These are phyloP conservation scores for Aethina tumida DNA, from an alignment of 1,140 invertebrate genomes.

Conservation along the genomic window DNA sequence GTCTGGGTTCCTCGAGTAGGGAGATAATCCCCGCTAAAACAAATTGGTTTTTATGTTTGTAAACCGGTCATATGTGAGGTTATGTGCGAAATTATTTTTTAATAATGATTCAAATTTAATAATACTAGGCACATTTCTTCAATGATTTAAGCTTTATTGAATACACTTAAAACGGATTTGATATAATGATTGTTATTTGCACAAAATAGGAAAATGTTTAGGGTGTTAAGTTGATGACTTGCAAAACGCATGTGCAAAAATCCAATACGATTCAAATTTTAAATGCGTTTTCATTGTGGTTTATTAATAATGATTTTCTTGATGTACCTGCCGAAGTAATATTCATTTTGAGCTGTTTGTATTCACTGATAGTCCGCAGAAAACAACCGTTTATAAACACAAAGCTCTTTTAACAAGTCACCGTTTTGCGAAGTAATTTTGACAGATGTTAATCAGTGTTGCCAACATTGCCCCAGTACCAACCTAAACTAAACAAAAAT, in stretches of 20 bases:
- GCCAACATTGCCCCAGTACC: too few relatives aligned
- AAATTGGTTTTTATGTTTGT: conserved; percentile 4
- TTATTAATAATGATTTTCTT: too few relatives aligned
- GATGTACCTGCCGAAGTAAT: too few relatives aligned
- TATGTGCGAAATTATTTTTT: conserved; percentile 7
- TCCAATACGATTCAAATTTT: conserved; percentile 6
- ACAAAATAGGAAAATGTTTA: conserved; percentile 2
- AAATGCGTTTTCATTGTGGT: not conserved
- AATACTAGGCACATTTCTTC: not conserved
- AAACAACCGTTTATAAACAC: too few relatives aligned
- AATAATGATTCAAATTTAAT: conserved; percentile 3
- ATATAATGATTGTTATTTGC: conserved; percentile 1
- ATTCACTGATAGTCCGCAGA: too few relatives aligned
- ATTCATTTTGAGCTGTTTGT: too few relatives aligned
- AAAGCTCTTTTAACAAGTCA: too few relatives aligned
- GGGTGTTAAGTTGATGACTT: conserved; percentile 20
- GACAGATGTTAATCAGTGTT: too few relatives aligned
- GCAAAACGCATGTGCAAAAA: conserved; percentile 22
- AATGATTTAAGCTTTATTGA: not conserved
- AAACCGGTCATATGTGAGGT: conserved; percentile 10
- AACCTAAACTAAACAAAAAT: too few relatives aligned
- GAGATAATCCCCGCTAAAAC: conserved; percentile 83
- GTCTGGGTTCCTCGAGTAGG: conserved; percentile 86
- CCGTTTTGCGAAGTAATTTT: too few relatives aligned
- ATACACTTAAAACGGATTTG: not conserved